Base-by-base conservation (phyloP, 2,888 invertebrate species). In the Xestoiulus laeticollis region DNA sequence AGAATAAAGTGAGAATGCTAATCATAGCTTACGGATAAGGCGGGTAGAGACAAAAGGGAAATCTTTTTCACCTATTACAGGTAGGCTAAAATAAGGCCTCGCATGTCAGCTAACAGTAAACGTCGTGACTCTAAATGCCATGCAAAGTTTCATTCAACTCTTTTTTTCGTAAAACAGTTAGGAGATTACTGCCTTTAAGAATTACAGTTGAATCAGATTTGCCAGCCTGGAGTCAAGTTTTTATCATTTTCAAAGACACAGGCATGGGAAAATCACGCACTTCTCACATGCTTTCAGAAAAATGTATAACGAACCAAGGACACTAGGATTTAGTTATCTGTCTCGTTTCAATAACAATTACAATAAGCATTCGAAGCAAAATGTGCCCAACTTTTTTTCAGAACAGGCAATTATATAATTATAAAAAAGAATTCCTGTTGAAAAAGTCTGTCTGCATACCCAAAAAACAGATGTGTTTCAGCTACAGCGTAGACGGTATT, bases 71-170 rank as follows among this genome's bases (percentile, higher is more conserved):
- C 68, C 68, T 68, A 26, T 68, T 22, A 26, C 68, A 26, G 22
- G 68, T 68, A n/a, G n/a, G n/a, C n/a, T n/a, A 68, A 68, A 68
- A 68, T 68, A 68, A 68, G 68, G 68, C 68, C 68, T 68, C 10
- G 68, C 68, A 68, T 68, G 68, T 68, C 68, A 68, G 68, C 26
- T 68, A 68, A 68, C 68, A 68, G 68, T 68, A 68, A 68, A 68
- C 68, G 6, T 68, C 68, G 68, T 68, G 68, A 68, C 68, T 68
- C 2, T 26, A 68, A 68, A 22, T 68, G 68, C 68, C 68, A 68
- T 68, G 68, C 68, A 26, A 68, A 26, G 68, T 68, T 68, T 26
- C 68, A 68, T 68, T 68, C 68, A 68, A 68, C 68, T 68, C 68
- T 26, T 68, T 59, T 59, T 68, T 68, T 26, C 68, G 68, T 68